Conservation (phyloP, 2,113 vertebrate species). For the Oenanthe melanoleuca region DNA sequence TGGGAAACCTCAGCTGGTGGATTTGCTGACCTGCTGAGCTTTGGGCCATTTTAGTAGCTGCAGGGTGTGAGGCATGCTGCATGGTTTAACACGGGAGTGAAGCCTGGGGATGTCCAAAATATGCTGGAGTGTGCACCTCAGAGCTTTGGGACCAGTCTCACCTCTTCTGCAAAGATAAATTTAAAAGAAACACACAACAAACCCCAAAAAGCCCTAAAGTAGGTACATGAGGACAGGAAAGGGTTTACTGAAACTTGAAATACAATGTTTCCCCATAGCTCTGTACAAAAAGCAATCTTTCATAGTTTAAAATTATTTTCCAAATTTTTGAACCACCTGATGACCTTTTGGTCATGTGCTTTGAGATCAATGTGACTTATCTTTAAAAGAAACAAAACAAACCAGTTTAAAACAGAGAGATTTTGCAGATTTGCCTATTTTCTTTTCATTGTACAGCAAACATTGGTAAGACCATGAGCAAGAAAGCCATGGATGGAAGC, state of each 20-base stretch:
- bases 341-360: neutral
- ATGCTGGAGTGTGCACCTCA: neutral
- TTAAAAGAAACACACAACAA: neutral
- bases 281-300: neutral
- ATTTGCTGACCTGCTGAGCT: neutral
- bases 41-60: neutral
- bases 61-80: neutral
- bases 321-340: conserved; percentile 19
- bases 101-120: neutral
- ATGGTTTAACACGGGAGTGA: conserved; percentile 1
- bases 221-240: neutral
- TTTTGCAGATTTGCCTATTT: neutral
- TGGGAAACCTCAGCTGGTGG: neutral
- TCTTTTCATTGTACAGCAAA: conserved; percentile 16
- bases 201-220: neutral
- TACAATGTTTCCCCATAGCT: neutral
- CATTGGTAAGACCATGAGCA: neutral
- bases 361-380: conserved; percentile 7
- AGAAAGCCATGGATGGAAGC: neutral
- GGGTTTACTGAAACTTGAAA: neutral
- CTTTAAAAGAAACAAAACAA: neutral
- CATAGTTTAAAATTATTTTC: neutral
- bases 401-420: neutral
- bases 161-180: neutral
- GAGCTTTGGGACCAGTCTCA: neutral